A percentile compares a stretch with the other conserved stretches of the same genome.
Conservation (phyloP, 2,888 invertebrate species). For the Stenchaetothrips biformis region DNA sequence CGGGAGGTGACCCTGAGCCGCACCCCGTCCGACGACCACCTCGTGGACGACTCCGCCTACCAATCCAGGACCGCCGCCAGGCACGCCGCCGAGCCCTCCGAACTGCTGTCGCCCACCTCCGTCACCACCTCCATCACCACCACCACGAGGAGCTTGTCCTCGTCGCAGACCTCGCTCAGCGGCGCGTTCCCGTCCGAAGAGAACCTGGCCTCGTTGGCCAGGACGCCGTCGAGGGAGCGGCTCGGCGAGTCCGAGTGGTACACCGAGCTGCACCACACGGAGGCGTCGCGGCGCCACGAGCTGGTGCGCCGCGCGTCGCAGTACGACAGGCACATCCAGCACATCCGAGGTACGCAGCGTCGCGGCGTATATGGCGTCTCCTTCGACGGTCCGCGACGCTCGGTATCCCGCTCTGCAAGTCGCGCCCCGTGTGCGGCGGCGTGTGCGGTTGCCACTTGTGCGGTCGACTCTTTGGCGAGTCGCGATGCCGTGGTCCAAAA, state of each 20-base stretch:
- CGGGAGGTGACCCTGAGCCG: slow-evolving; percentile 52
- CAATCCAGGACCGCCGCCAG: slow-evolving; percentile 43
- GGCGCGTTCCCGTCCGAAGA: slow-evolving; percentile 54
- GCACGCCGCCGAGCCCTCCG: slow-evolving; percentile 50
- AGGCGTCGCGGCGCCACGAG: slow-evolving; percentile 41
- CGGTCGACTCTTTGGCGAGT: not conserved
- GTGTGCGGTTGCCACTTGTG: not conserved
- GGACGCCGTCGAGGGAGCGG: slow-evolving; percentile 46
- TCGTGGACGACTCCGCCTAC: slow-evolving; percentile 56
- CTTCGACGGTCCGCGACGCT: not conserved
- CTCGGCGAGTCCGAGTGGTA: slow-evolving; percentile 55
- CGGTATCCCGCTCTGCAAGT: not conserved
- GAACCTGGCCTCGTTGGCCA: slow-evolving; percentile 43
- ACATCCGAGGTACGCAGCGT: slow-evolving; percentile 66
- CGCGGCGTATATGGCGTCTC: not conserved
- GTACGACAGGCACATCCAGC: slow-evolving; percentile 80
- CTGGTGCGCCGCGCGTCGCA: slow-evolving; percentile 73
- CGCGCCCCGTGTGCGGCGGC: not conserved
- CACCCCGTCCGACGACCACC: slow-evolving; percentile 54
- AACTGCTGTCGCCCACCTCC: not conserved
- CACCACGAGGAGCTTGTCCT: slow-evolving; percentile 3
- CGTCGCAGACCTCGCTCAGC: slow-evolving; percentile 40
- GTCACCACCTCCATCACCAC: slow-evolving; percentile 17
- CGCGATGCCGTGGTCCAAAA: slow-evolving; percentile 37
- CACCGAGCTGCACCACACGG: slow-evolving; percentile 49